A percentile compares a stretch with the other conserved stretches of the same genome.
These are phyloP conservation scores for Lamprotornis superbus DNA, from an alignment of 2,113 vertebrate species.

Conservation along the genomic window DNA sequence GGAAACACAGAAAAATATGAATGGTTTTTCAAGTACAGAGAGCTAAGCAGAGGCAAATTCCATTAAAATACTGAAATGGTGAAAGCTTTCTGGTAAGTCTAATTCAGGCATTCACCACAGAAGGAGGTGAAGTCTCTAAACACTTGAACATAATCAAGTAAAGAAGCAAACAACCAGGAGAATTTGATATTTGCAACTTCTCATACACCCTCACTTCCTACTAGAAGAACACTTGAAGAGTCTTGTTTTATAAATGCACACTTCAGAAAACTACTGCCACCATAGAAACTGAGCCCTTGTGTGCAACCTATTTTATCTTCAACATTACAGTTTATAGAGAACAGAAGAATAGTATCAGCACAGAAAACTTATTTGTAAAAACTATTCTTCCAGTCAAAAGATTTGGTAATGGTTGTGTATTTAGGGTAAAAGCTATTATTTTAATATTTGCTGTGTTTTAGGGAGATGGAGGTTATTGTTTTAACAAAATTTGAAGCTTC, in stretches of 20 bases:
- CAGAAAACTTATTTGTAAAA: neutral
- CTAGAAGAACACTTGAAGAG: neutral
- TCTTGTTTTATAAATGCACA: neutral
- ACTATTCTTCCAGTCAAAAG: neutral
- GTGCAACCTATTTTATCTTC: neutral
- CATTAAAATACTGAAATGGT: neutral
- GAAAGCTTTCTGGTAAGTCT: neutral
- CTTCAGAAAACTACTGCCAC: neutral
- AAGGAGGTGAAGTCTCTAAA: neutral
- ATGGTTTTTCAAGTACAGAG: neutral
- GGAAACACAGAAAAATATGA: neutral
- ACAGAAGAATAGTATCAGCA: neutral
- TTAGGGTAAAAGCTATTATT: neutral
- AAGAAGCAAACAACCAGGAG: neutral
- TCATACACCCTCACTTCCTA: neutral
- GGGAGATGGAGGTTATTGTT: neutral
- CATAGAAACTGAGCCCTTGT: neutral
- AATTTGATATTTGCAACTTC: neutral
- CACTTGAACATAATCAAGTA: neutral
- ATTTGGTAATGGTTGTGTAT: neutral
- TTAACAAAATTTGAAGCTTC: neutral
- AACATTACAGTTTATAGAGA: neutral
- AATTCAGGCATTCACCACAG: neutral
- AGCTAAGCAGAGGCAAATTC: neutral
- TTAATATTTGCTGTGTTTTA: neutral